Evolutionary conservation across 2,797 vertebrate species (phyloP).

Genomic region (Amniataba percoides): DNA sequence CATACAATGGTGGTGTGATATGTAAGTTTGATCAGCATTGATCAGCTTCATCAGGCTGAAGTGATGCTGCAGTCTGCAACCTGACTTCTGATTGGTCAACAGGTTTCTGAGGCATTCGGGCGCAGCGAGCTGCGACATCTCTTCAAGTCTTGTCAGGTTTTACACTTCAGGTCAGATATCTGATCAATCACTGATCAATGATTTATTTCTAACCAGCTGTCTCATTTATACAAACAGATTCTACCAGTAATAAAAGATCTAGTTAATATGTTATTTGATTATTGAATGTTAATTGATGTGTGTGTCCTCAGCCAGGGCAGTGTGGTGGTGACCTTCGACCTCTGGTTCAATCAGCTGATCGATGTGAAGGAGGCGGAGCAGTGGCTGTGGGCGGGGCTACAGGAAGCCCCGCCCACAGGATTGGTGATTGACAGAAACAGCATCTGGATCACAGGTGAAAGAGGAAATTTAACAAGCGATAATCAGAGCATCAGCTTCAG

Average conservation of each 20-base stretch:
- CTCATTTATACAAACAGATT: background rate
- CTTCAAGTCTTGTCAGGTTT: slow-evolving; percentile 74
- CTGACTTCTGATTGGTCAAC: slow-evolving; percentile 51
- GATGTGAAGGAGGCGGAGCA: slow-evolving; percentile 46
- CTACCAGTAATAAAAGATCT: background rate
- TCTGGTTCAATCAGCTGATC: slow-evolving; percentile 68
- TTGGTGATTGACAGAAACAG: slow-evolving; percentile 75
- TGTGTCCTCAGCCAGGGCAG: slow-evolving; percentile 76
- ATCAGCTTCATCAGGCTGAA: background rate
- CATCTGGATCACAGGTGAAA: slow-evolving; percentile 77
- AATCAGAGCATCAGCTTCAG: no score
- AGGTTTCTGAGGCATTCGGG: slow-evolving; percentile 75
- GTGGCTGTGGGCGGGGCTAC: slow-evolving; percentile 71
- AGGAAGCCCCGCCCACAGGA: slow-evolving; percentile 17
- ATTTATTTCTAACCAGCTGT: background rate
- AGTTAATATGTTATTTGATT: background rate
- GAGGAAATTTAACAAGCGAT: no score
- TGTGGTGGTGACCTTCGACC: slow-evolving; percentile 77
- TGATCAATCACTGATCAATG: background rate
- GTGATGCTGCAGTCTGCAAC: background rate
- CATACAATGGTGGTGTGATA: background rate
- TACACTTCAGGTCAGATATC: slow-evolving; percentile 79
- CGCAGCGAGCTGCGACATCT: slow-evolving; percentile 48
- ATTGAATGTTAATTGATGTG: background rate
- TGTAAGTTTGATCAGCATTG: background rate